Evolutionary conservation across 2,113 vertebrate species (phyloP), one percentile per base, ranked within the genome.

Genomic region (Antigone vipio): DNA sequence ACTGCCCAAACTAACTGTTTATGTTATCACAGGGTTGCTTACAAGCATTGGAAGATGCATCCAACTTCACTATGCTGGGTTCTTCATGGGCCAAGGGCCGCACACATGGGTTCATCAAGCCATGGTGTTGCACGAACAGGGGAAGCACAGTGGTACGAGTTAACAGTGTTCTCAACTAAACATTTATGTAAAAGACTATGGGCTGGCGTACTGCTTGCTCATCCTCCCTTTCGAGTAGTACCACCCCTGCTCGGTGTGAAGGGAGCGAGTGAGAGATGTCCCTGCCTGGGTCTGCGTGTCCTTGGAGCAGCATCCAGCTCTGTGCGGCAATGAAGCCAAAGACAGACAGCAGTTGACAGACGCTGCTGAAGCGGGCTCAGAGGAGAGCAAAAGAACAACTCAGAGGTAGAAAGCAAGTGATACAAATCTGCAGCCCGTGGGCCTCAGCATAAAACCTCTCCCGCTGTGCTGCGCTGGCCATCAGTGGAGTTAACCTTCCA

Each of bases 301-400:
- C 53, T 52, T 1, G 2, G 26, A 83, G 15, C 42, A 35, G 29
- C 1, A 2, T 12, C 62, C 0, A 0, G 29, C n/a, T 58, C 53
- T 0, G 0, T 9, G 53, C 1, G 2, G 24, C 24, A 40, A 49
- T 4, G 58, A 50, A 83, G n/a, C 38, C 72, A 49, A 64, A 73
- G 56, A 44, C 29, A 73, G 68, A 60, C 35, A 81, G 72, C 50
- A 67, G 38, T 3, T 44, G 58, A 90, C 27, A 85, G 62, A 59
- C 2, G 4, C 38, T 38, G 63, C 20, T 23, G 4, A 63, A 69
- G 16, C 18, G 60, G 63, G 60, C 85, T 79, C 75, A n/a, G 30
- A 89, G 60, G 30, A 95, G 34, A 72, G 79, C 14, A 91, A 78
- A 93, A 55, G 62, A 88, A 79, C 49, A 80, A 77, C 44, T 78